These are phyloP conservation scores for Acridotheres tristis DNA, from an alignment of 2,797 vertebrate genomes.

Conservation along the genomic window DNA sequence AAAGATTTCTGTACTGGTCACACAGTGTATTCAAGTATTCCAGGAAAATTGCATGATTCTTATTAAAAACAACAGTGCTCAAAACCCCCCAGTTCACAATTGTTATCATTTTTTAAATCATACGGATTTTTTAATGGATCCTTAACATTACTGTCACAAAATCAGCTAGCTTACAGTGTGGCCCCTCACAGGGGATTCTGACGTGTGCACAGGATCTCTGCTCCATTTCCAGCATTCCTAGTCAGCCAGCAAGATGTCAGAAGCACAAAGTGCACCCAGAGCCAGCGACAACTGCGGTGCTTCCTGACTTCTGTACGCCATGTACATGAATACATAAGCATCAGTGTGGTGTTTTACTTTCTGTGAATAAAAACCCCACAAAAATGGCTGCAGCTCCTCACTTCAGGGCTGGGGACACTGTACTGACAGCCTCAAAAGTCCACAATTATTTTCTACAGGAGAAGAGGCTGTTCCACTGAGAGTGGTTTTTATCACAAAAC, in stretches of 20 bases:
- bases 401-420: neutral
- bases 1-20: neutral
- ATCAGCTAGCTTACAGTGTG: neutral
- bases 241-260: neutral
- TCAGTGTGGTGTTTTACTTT: neutral
- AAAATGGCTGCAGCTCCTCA: neutral
- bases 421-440: neutral
- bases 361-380: neutral
- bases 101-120: neutral
- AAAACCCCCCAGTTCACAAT: neutral
- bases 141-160: neutral
- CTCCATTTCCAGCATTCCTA: neutral
- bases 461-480: neutral
- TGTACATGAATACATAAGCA: neutral
- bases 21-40: fast-evolving
- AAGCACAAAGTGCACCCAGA: neutral
- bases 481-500: neutral
- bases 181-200: neutral
- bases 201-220: neutral
- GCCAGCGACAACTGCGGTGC: fast-evolving
- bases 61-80: neutral
- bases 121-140: neutral
- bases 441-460: neutral
- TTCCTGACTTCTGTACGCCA: fast-evolving
- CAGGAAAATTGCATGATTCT: neutral